Percentiles rank a stretch among this genome's conserved stretches.
Conservation (phyloP, 1,140 invertebrate species). For the Drosophila cardini region DNA sequence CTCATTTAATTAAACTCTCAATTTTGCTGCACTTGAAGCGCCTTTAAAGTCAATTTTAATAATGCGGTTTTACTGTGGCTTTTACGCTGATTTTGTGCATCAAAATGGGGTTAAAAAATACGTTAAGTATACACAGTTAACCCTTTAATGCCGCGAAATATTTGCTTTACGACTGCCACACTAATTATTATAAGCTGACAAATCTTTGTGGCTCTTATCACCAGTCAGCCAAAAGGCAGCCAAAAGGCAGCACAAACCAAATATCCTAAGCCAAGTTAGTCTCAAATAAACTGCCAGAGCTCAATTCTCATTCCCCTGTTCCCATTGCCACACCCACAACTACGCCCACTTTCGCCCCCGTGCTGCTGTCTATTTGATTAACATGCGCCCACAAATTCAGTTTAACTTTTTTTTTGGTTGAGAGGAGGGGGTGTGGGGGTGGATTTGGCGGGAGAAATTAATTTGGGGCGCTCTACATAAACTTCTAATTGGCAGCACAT, state of each 20-base stretch:
- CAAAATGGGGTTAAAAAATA: background rate
- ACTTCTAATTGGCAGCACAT: conserved; percentile 82
- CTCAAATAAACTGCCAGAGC: conserved; percentile 26
- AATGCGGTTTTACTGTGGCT: conserved; percentile 23
- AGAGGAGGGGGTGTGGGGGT: background rate
- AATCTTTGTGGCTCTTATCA: conserved; percentile 51
- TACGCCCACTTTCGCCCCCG: background rate
- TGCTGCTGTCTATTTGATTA: conserved; percentile 66
- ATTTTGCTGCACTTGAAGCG: conserved; percentile 41
- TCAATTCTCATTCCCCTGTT: background rate
- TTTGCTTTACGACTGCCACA: conserved; percentile 15
- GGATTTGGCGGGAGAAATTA: conserved; percentile 57
- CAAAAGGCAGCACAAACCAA: conserved; percentile 1
- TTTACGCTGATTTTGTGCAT: background rate
- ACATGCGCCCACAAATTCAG: conserved; percentile 71
- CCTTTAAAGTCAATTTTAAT: background rate
- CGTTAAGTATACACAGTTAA: conserved; percentile 30
- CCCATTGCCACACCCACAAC: too few relatives aligned
- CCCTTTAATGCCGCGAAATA: conserved; percentile 22
- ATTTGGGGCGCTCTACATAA: conserved; percentile 69
- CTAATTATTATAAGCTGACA: conserved; percentile 77
- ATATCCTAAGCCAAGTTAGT: conserved; percentile 39
- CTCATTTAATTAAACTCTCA: conserved; percentile 65
- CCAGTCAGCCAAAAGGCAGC: conserved; percentile 49
- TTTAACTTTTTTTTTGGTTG: conserved; percentile 55